Evolutionary conservation across 2,113 vertebrate genomes (phyloP).

Genomic region (Paramormyrops kingsleyae): DNA sequence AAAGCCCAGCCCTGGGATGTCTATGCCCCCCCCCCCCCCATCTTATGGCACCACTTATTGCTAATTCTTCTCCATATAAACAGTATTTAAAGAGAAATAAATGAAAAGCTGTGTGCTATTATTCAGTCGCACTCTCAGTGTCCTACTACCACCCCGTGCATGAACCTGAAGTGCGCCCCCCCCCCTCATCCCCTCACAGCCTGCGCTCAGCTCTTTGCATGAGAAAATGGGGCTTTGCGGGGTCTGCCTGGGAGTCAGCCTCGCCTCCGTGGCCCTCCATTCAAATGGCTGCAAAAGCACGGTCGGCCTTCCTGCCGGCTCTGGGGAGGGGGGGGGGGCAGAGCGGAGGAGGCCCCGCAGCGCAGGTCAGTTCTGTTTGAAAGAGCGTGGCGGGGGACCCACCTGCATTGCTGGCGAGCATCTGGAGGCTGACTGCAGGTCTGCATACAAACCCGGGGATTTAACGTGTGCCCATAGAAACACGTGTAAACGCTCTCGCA

Average conservation of each 20-base stretch:
- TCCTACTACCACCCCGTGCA: background rate
- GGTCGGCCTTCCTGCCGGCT: background rate
- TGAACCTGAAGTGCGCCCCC: background rate
- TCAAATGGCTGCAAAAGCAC: background rate
- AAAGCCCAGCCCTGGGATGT: background rate
- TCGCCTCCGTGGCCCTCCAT: background rate
- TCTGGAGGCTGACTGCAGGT: background rate
- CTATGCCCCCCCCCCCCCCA: background rate
- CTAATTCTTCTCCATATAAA: background rate
- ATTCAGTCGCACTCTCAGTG: background rate
- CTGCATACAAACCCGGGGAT: background rate
- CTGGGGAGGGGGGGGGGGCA: background rate
- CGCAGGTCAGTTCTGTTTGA: background rate
- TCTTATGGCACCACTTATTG: background rate
- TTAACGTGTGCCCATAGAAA: background rate
- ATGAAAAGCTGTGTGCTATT: background rate
- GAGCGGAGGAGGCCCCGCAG: background rate
- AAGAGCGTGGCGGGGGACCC: background rate
- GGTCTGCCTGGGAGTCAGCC: background rate
- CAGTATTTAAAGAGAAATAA: background rate
- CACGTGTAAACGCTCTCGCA: background rate
- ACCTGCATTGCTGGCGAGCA: background rate
- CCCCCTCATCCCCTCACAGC: background rate
- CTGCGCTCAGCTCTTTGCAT: background rate
- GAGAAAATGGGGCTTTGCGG: background rate